phyloP scores from a whole-genome alignment of 2,113 vertebrate species.

The Rhynchomys soricoides region DNA sequence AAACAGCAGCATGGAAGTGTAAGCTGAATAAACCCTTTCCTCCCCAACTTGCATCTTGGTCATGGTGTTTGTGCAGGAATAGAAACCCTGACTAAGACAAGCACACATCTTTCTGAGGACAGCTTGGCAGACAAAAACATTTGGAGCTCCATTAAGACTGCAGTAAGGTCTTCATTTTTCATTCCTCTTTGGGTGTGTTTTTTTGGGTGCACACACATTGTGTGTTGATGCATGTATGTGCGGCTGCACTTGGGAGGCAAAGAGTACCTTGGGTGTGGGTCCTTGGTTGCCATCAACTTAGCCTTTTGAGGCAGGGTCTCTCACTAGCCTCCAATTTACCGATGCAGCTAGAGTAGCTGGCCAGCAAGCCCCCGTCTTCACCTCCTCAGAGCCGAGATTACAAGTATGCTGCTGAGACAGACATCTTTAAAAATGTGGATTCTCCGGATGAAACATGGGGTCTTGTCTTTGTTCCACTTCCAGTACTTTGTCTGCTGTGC shows the following conservation, averaged over 20 bases:
- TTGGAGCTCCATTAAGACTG: neutral
- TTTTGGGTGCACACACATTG: neutral
- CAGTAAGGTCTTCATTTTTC: neutral
- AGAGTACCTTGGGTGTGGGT: no score
- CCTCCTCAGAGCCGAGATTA: neutral
- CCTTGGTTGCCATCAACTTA: neutral
- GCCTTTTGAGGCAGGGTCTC: neutral
- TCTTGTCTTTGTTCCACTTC: neutral
- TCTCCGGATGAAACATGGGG: neutral
- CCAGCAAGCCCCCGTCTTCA: neutral
- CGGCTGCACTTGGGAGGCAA: neutral
- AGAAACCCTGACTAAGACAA: no score
- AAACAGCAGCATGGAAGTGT: no score
- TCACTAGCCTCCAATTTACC: neutral
- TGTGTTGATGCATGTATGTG: no score
- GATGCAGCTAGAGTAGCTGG: neutral
- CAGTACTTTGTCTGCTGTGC: no score
- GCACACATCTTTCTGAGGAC: neutral
- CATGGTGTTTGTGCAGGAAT: no score
- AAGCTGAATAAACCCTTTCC: no score
- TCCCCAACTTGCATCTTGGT: no score
- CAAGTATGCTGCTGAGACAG: no score
- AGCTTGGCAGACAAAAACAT: constrained; percentile 10
- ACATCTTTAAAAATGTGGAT: neutral
- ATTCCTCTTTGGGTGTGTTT: neutral